A percentile compares a stretch with the other conserved stretches of the same genome.
Conservation (phyloP, 1,140 invertebrate genomes). For the Ridgeia piscesae region DNA sequence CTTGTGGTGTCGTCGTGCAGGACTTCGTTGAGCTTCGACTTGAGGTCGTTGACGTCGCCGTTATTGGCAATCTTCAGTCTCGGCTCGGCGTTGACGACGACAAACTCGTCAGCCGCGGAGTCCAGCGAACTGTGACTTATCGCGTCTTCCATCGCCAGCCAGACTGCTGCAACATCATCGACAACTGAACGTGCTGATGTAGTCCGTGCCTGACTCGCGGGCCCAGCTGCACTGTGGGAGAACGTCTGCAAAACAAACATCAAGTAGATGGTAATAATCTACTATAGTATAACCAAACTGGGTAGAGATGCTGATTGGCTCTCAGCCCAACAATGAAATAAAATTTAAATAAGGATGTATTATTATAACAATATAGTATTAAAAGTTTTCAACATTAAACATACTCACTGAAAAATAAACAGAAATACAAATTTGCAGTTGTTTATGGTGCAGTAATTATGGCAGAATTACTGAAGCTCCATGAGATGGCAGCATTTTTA, state of each 20-base stretch:
- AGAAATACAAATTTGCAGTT: too few species aligned
- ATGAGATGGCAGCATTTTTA: too few species aligned
- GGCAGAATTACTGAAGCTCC: too few species aligned
- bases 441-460: too few species aligned
- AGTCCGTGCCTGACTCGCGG: neutral
- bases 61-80: slow-evolving; percentile 75
- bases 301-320: too few species aligned
- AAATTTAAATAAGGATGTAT: too few species aligned
- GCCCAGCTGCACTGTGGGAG: neutral
- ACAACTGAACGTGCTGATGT: neutral
- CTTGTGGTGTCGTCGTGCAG: slow-evolving; percentile 57
- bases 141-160: slow-evolving; percentile 68
- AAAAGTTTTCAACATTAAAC: too few species aligned
- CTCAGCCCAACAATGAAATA: too few species aligned
- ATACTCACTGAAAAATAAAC: too few species aligned
- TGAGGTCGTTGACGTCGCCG: slow-evolving; percentile 72
- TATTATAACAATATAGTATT: too few species aligned
- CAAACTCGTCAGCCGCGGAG: slow-evolving; percentile 78
- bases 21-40: slow-evolving; percentile 74
- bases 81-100: slow-evolving; percentile 71
- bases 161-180: neutral
- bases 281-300: too few species aligned
- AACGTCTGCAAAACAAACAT: neutral
- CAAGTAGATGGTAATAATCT: too few species aligned
- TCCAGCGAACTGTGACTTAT: slow-evolving; percentile 81